Evolutionary conservation across 2,113 vertebrate species (phyloP).

Genomic region (Anhinga rufa): DNA sequence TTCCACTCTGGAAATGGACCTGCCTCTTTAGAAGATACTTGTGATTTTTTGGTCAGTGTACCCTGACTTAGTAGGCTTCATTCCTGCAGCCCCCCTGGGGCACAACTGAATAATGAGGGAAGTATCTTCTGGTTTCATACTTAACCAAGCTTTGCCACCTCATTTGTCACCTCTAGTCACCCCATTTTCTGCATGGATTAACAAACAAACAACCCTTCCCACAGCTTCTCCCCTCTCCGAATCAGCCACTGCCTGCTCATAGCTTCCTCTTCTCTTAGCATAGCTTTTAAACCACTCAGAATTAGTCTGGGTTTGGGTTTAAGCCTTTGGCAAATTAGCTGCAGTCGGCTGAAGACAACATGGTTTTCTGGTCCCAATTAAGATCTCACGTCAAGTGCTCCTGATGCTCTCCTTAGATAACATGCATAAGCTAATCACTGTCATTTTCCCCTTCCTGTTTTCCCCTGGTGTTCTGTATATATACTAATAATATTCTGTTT

Average conservation of each 20-base stretch:
- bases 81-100: not conserved
- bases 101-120: not conserved
- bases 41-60: not conserved
- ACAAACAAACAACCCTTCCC: not conserved
- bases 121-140: not conserved
- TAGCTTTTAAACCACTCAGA: not conserved
- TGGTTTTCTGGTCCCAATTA: not conserved
- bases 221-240: not conserved
- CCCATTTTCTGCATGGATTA: not conserved
- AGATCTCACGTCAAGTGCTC: not conserved
- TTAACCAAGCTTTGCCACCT: not conserved
- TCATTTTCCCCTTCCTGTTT: constrained; percentile 1
- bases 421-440: not conserved
- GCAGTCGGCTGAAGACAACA: not conserved
- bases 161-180: not conserved
- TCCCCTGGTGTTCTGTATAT: not conserved
- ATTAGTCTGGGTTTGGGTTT: not conserved
- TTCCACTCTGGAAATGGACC: not conserved
- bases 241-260: not conserved
- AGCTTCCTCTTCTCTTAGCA: not conserved
- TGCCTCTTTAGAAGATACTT: not conserved
- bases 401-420: not conserved
- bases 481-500: not conserved
- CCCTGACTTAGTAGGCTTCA: not conserved
- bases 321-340: not conserved